Evolutionary conservation across 2,113 vertebrate species (phyloP), one percentile per base, ranked within the genome.

Genomic region (Malaclemys terrapin): DNA sequence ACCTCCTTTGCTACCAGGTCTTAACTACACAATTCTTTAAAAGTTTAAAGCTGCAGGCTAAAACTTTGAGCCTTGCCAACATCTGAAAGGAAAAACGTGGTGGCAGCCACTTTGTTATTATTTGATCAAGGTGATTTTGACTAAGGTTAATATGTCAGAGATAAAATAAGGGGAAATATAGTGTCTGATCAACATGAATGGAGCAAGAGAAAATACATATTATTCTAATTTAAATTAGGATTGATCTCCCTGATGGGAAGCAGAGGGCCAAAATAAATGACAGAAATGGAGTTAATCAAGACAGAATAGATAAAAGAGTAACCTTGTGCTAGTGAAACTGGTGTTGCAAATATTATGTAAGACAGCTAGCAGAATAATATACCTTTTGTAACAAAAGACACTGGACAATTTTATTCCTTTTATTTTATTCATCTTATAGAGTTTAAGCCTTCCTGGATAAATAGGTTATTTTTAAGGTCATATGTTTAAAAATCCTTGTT

Each of bases 181-280:
- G 69, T 47, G 79, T 89, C 96, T 95, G 95, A 95, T 95, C 91
- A 93, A 88, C 95, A 49, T 80, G 95, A 85, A 87, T 50, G 65
- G 95, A 81, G 84, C 49, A 80, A 91, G 87, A 95, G 91, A 94
- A 97, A 93, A 97, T 62, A 86, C 86, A 85, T 62, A 83, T 56
- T 2, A 35, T 97, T 97, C 94, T 98, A 90, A 94, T 97, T 98
- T 95, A 97, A 97, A 97, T 98, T 78, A 89, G 93, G 97, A 98
- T 98, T 57, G 96, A 98, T 98, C 95, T 95, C 90, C 59, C 94
- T 97, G 97, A 97, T 91, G 85, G 94, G 93, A 98, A 98, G 91
- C 92, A 96, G 93, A 96, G 90, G 85, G 90, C 88, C 82, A 94
- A 98, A 98, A 97, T 97, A 97, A 98, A 98, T 98, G 86, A 96